phyloP scores from a whole-genome alignment of 2,888 invertebrate species.

The Athalia rosae region DNA sequence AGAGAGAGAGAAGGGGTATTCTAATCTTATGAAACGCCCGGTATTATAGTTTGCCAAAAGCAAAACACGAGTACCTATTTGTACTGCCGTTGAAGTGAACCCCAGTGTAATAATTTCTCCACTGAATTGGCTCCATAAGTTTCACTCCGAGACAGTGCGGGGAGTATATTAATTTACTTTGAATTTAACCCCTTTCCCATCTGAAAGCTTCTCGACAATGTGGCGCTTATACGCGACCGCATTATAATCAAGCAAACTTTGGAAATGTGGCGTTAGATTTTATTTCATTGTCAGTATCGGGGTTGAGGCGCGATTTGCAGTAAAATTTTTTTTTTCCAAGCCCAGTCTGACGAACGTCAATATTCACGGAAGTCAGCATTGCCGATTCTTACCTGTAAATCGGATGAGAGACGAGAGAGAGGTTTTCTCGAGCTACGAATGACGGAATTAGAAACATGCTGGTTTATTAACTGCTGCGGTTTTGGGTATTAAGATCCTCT shows the following conservation, averaged over 20 bases:
- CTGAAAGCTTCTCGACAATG: neutral
- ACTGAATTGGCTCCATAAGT: constrained; percentile 73
- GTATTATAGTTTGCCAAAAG: constrained; percentile 47
- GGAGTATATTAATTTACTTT: constrained; percentile 73
- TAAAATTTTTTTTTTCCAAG: no score
- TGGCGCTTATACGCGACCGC: constrained; percentile 27
- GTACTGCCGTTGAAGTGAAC: constrained; percentile 48
- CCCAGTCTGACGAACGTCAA: no score
- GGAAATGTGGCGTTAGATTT: no score
- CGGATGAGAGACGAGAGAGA: no score
- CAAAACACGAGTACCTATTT: constrained; percentile 66
- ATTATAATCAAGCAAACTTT: neutral
- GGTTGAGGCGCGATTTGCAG: no score
- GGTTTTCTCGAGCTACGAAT: constrained; percentile 1
- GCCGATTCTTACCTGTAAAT: no score
- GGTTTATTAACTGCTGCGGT: constrained; percentile 71
- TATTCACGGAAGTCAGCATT: no score
- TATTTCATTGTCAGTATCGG: no score
- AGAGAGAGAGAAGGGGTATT: constrained; percentile 9
- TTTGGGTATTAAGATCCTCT: constrained; percentile 69
- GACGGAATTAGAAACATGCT: constrained; percentile 45
- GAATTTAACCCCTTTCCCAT: constrained; percentile 62
- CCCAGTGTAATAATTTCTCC: constrained; percentile 70
- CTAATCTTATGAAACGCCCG: constrained; percentile 32
- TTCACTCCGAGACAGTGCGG: constrained; percentile 67